Evolutionary conservation across 2,797 vertebrate genomes (phyloP), one percentile per base, ranked within the genome.

Genomic region (Urophycis tenuis): DNA sequence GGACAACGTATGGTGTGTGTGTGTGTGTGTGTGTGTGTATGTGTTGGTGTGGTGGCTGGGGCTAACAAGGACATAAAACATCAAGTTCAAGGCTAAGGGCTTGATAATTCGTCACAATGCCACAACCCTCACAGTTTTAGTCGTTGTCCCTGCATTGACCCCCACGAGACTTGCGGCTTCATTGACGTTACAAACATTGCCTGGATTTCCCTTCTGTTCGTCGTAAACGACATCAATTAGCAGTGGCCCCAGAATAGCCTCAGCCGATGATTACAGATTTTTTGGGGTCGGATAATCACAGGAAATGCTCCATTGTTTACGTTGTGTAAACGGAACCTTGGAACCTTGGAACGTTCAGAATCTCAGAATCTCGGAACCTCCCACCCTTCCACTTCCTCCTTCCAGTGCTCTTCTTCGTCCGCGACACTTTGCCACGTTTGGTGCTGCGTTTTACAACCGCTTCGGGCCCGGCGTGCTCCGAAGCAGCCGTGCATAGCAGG

Each of bases 271-370:
- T 29, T 64, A 64, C 60, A 29, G 15, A 60, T 73, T 80, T 83
- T 79, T 88, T 85, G 70, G 81, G 29, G 53, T 69, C 75, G 71
- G 53, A 80, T 72, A 80, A 87, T 87, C 83, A 86, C 71, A 84
- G 84, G 90, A 90, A 89, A 80, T 72, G n/a, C 73, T 74, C 81
- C 77, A 89, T 91, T 92, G 87, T 91, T 89, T 49, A 69, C 75
- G 36, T 39, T 74, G 69, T 78, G 72, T 70, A 82, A 64, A 64
- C 60, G 53, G 53, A 60, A 60, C n/a, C 45, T 49, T 53, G 39
- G 39, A 41, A 0, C 72, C 75, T 75, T 10, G 6, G 53, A 78
- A 60, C 12, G 22, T 74, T 74, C 19, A 32, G 76, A 73, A 77
- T 64, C 25, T 64, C 60, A 17, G n/a, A 64, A 64, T 29, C 60